Conservation (phyloP, 1,140 invertebrate species). For the Lysiphlebus fabarum region DNA sequence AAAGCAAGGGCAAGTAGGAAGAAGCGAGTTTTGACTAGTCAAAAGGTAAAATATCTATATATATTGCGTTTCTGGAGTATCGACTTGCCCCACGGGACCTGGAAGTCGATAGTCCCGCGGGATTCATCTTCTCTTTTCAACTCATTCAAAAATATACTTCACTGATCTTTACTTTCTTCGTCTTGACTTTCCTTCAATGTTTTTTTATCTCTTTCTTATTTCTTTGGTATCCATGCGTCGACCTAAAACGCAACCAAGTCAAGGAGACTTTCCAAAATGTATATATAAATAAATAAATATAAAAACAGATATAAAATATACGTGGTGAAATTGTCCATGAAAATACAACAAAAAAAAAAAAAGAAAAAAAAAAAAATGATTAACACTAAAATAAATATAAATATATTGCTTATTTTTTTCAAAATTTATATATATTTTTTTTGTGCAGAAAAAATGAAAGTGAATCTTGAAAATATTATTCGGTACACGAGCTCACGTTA, state of each 20-base stretch:
- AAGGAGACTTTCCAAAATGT: too few species aligned
- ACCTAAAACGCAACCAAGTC: too few species aligned
- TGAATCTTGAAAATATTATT: slow-evolving; percentile 45
- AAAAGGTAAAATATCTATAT: slow-evolving; percentile 17
- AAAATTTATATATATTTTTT: too few species aligned
- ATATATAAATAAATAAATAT: too few species aligned
- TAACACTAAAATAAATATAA: slow-evolving; percentile 42
- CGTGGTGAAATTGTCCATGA: slow-evolving; percentile 12
- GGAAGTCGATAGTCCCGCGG: slow-evolving; percentile 55
- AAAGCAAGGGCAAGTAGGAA: slow-evolving; percentile 25
- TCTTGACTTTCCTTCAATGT: slow-evolving; percentile 17
- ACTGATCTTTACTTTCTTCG: slow-evolving; percentile 17
- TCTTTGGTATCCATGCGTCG: slow-evolving; percentile 7
- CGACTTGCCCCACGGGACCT: slow-evolving; percentile 55
- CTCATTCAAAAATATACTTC: slow-evolving; percentile 21
- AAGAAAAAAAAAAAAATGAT: slow-evolving; percentile 19
- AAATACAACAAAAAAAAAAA: slow-evolving; percentile 17
- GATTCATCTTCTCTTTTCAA: slow-evolving; percentile 43
- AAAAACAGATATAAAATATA: slow-evolving; percentile 7
- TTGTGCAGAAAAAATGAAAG: slow-evolving; percentile 41
- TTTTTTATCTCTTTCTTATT: slow-evolving; percentile 20
- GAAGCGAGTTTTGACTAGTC: slow-evolving; percentile 24
- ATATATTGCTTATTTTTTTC: slow-evolving; percentile 34
- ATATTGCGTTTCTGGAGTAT: slow-evolving; percentile 51
- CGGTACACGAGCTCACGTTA: slow-evolving; percentile 31